phyloP scores from a whole-genome alignment of 2,113 vertebrate genomes.

The Laticauda laticaudata region DNA sequence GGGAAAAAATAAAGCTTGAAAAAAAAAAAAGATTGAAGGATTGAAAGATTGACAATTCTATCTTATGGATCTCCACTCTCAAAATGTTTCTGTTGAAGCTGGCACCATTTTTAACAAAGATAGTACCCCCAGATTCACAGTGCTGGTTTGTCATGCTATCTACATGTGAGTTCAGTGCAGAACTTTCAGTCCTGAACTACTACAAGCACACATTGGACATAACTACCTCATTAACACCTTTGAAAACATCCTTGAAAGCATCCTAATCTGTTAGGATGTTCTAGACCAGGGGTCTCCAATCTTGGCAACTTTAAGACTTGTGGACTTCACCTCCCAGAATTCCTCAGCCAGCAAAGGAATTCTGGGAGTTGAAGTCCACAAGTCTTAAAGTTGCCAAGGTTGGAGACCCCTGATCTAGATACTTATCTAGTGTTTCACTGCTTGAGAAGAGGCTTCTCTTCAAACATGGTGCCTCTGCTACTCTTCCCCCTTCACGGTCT shows the following conservation, averaged over 20 bases:
- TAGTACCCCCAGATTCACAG: neutral
- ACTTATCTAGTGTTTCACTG: neutral
- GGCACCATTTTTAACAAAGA: neutral
- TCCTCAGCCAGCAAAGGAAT: no score
- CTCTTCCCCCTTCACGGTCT: neutral
- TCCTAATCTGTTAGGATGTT: neutral
- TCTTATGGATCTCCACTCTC: neutral
- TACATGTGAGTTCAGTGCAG: no score
- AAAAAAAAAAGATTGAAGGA: neutral
- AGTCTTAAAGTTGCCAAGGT: no score
- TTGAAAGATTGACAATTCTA: neutral
- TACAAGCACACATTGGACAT: neutral
- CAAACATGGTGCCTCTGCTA: neutral
- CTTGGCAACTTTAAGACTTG: no score
- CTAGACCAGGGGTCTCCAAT: no score
- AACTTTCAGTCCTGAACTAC: neutral
- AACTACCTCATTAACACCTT: neutral
- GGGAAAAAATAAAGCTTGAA: neutral
- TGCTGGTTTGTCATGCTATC: neutral
- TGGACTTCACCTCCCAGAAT: no score
- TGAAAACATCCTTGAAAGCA: neutral
- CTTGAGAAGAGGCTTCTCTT: neutral
- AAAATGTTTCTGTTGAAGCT: neutral
- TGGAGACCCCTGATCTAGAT: neutral
- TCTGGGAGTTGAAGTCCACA: no score